These are phyloP conservation scores for Campoletis sonorensis DNA, from an alignment of 1,140 invertebrate species.

Conservation along the genomic window DNA sequence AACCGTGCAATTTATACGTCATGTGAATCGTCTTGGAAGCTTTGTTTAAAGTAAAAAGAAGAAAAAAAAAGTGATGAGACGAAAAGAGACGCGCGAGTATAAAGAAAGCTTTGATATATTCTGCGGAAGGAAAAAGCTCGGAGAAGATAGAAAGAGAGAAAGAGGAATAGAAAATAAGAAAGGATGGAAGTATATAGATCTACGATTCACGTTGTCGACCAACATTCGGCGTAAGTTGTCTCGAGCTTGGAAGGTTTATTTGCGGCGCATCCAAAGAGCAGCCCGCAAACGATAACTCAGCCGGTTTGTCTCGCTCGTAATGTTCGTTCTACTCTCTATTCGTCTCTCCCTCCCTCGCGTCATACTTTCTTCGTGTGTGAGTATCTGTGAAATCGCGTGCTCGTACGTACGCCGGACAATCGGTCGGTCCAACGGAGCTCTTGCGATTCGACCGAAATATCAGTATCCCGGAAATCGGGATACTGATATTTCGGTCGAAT, in stretches of 20 bases:
- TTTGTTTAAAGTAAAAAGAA: conserved; percentile 6
- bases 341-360: conserved; percentile 5
- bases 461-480: conserved; percentile 46
- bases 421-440: conserved; percentile 38
- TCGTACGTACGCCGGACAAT: conserved; percentile 37
- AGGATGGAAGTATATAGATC: background rate
- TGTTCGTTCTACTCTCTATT: background rate
- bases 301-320: conserved; percentile 52
- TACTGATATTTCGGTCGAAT: conserved; percentile 53
- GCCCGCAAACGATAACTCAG: conserved; percentile 51
- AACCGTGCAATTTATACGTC: conserved; percentile 31
- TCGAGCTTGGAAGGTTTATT: conserved; percentile 51
- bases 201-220: conserved; percentile 24
- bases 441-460: too few species aligned
- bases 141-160: background rate
- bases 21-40: background rate
- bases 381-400: background rate
- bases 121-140: background rate
- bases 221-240: conserved; percentile 22
- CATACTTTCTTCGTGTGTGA: conserved; percentile 2
- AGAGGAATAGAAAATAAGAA: background rate
- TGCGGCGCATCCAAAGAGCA: conserved; percentile 53
- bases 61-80: background rate
- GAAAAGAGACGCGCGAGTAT: background rate
- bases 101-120: conserved; percentile 3